Base-by-base conservation (phyloP, 2,888 invertebrate genomes). In the Seira musarum region DNA sequence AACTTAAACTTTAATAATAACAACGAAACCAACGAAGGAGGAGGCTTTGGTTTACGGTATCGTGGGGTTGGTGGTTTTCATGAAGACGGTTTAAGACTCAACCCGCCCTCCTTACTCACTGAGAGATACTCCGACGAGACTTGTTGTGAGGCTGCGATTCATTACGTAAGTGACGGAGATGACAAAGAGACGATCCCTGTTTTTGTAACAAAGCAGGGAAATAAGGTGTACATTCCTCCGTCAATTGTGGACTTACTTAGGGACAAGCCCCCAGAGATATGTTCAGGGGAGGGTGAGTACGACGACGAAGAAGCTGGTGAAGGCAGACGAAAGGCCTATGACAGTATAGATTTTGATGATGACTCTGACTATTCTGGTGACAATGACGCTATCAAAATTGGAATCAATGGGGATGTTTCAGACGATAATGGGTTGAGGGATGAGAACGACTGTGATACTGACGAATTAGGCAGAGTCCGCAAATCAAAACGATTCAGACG, bases 191-290 rank as follows among this genome's bases (percentile, higher is more conserved):
- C 72, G 0, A 69, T 79, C 63, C 79, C 79, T 0, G 79, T 79
- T 30, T 79, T 79, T 79, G 79, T 79, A 60, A 79, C 79, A 19
- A 68, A 79, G 30, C 68, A 63, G 5, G 79, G 79, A 0, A 79
- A 73, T 17, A 79, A 79, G 64, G 79, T 79, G 49, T 79, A 79
- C 30, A 80, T 82, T 30, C 82, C 82, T 8, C 82, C 80, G n/a
- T 72, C 80, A 5, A 80, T 82, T 49, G 82, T 80, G n/a, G 82
- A 82, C 49, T 21, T 82, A 22, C 57, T 82, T 8, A 25, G 82
- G 15, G 82, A 82, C 66, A 77, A 80, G 19, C 82, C 82, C 13
- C 80, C 82, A 13, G 82, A 82, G 22, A 24, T 63, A n/a, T 30
- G 25, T 1, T 35, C 13, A 2, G 75, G 63, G 13, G 78, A 63